These are phyloP conservation scores for Drymonia ruficornis DNA, from an alignment of 2,888 invertebrate genomes.

Conservation along the genomic window DNA sequence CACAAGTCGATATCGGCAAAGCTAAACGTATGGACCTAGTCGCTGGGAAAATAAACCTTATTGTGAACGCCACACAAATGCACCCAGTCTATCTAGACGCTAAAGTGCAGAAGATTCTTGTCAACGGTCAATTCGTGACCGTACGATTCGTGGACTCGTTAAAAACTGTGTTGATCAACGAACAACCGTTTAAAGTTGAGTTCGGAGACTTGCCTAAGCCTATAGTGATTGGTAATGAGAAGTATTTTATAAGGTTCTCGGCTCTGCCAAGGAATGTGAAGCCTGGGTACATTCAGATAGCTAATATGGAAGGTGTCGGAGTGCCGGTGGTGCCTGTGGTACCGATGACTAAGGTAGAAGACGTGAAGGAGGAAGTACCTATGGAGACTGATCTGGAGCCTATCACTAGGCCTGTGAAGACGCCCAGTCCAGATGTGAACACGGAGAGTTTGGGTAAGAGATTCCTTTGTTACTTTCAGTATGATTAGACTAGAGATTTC, in stretches of 20 bases:
- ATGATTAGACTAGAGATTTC: too few species aligned
- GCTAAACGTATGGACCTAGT: conserved; percentile 91
- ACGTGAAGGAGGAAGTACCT: conserved; percentile 42
- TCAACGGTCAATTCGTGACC: conserved; percentile 89
- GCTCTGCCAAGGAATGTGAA: conserved; percentile 89
- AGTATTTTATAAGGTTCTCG: conserved; percentile 92
- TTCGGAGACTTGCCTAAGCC: conserved; percentile 94
- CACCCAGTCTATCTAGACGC: conserved; percentile 93
- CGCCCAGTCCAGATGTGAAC: conserved; percentile 66
- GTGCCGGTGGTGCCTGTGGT: conserved; percentile 39
- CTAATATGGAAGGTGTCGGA: conserved; percentile 88
- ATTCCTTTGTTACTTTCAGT: too few species aligned
- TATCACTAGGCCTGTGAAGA: conserved; percentile 47
- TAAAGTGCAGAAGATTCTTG: conserved; percentile 91
- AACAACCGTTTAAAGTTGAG: conserved; percentile 90
- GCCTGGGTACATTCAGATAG: conserved; percentile 89
- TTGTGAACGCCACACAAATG: conserved; percentile 91
- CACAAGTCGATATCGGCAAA: conserved; percentile 96
- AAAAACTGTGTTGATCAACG: conserved; percentile 91
- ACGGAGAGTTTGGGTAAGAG: conserved; percentile 66
- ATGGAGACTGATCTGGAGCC: conserved; percentile 57
- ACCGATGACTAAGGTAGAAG: conserved; percentile 33
- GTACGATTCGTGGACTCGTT: conserved; percentile 92
- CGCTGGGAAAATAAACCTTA: conserved; percentile 92
- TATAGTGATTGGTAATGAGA: conserved; percentile 89